Conservation (phyloP, 23 tunicate genomes). For the Halocynthia roretzi region DNA sequence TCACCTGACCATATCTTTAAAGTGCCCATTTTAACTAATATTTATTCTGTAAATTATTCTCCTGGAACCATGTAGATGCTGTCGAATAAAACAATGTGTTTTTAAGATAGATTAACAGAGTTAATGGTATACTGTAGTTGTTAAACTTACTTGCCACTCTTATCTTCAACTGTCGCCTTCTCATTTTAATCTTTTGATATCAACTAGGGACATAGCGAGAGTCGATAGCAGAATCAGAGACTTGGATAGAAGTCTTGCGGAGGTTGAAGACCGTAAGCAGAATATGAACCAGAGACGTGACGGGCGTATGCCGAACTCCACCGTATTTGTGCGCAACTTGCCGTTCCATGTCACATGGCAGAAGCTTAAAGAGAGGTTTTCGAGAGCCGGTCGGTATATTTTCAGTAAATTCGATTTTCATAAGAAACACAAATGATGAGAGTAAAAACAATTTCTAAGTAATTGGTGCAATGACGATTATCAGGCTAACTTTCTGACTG, state of each 20-base stretch:
- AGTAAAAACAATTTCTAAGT: too few species aligned
- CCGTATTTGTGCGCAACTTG: slow-evolving; percentile 64
- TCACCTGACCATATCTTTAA: not conserved
- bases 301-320: slow-evolving; percentile 12
- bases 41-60: too few species aligned
- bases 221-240: slow-evolving; percentile 73
- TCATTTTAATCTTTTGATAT: too few species aligned
- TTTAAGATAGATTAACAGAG: not conserved
- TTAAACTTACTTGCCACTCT: not conserved
- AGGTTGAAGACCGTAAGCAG: slow-evolving; percentile 45
- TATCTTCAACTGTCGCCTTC: too few species aligned
- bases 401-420: not conserved
- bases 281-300: slow-evolving; percentile 18
- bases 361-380: slow-evolving; percentile 47
- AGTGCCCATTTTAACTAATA: too few species aligned
- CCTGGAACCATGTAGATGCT: too few species aligned
- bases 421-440: too few species aligned
- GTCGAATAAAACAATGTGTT: too few species aligned
- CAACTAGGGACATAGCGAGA: slow-evolving; percentile 48
- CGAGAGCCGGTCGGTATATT: slow-evolving; percentile 8
- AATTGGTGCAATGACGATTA: too few species aligned
- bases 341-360: slow-evolving; percentile 71
- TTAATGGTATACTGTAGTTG: not conserved
- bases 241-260: slow-evolving; percentile 40
- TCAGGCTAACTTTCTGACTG: too few species aligned